These are phyloP conservation scores for Helarctos malayanus DNA, from an alignment of 2,797 vertebrate species.

Conservation along the genomic window DNA sequence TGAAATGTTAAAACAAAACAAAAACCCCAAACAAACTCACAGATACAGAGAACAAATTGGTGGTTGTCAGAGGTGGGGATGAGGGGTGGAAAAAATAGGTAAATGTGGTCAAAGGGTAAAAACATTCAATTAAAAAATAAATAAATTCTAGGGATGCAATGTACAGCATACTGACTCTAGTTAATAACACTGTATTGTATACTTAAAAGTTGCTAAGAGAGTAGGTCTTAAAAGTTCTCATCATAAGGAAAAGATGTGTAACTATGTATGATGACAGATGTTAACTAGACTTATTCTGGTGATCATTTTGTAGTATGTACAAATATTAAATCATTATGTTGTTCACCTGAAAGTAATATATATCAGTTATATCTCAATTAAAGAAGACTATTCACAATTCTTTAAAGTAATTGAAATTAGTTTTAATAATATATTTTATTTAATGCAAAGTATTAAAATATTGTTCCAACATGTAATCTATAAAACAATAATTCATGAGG, in stretches of 20 bases:
- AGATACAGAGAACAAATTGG: background rate
- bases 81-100: background rate
- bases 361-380: background rate
- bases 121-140: background rate
- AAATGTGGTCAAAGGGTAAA: background rate
- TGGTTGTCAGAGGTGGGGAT: background rate
- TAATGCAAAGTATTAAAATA: background rate
- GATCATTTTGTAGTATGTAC: background rate
- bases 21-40: background rate
- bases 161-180: background rate
- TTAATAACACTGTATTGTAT: background rate
- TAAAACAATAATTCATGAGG: conserved; percentile 26
- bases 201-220: background rate
- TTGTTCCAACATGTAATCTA: background rate
- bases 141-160: background rate
- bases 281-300: background rate
- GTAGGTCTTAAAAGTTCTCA: background rate
- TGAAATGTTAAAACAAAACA: background rate
- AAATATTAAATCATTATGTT: background rate
- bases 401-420: background rate
- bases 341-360: background rate
- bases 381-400: background rate
- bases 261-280: background rate
- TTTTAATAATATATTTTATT: conserved; percentile 47
- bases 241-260: background rate